Percentiles rank a stretch among this genome's conserved stretches.
phyloP scores from a whole-genome alignment of 2,113 vertebrate species.

The Psilopsiagon aurifrons region DNA sequence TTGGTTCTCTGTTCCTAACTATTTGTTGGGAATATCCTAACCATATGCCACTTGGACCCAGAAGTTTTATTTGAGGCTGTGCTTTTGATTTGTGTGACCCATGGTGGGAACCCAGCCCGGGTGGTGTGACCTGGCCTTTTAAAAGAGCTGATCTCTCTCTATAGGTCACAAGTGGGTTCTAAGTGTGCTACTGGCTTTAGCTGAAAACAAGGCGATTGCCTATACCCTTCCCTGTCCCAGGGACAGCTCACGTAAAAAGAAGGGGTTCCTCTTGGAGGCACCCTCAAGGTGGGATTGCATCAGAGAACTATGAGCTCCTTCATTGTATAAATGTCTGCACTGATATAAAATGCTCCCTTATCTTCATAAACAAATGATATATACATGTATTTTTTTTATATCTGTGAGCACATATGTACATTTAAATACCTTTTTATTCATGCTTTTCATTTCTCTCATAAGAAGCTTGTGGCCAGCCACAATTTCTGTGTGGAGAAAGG shows the following conservation, averaged over 20 bases:
- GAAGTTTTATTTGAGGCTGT: neutral
- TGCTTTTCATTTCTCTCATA: neutral
- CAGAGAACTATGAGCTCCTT: neutral
- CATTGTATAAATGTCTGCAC: neutral
- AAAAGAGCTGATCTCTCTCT: neutral
- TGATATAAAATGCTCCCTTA: neutral
- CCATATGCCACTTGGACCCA: neutral
- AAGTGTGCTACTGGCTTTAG: neutral
- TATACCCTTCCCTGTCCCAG: neutral
- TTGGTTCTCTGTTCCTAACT: neutral
- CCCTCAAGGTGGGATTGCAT: neutral
- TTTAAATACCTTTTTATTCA: neutral
- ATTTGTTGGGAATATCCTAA: neutral
- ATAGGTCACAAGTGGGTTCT: neutral
- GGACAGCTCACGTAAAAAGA: neutral
- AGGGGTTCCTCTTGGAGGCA: neutral
- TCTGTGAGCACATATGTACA: neutral
- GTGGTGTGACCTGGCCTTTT: neutral
- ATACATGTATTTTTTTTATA: neutral
- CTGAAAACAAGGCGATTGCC: neutral
- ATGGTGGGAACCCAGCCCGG: neutral
- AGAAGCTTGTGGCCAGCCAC: neutral
- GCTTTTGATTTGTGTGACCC: neutral
- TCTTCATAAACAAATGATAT: neutral
- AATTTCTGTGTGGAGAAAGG: neutral